Percentiles rank a stretch among this genome's conserved stretches.
These are phyloP conservation scores for Perca fluviatilis DNA, from an alignment of 2,113 vertebrate genomes.

Conservation along the genomic window DNA sequence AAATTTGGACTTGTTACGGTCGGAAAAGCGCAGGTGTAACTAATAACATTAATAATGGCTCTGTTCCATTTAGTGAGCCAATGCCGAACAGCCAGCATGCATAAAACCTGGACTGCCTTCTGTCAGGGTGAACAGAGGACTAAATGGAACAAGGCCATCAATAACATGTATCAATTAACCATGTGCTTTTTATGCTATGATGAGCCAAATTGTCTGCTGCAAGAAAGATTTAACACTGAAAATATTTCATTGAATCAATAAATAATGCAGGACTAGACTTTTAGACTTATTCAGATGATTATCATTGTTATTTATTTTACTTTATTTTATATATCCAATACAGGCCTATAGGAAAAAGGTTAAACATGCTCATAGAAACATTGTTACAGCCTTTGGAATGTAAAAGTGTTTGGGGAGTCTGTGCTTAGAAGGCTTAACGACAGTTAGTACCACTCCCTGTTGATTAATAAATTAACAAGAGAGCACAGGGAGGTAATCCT, in stretches of 20 bases:
- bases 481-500: constrained; percentile 59
- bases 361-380: not conserved
- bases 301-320: not conserved
- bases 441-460: constrained; percentile 46
- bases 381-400: not conserved
- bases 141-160: not conserved
- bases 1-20: not conserved
- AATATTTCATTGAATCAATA: not conserved
- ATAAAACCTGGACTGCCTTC: not conserved
- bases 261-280: not conserved
- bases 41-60: not conserved
- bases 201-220: not conserved
- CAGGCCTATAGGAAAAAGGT: not conserved
- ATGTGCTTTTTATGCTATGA: not conserved
- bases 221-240: not conserved
- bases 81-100: not conserved
- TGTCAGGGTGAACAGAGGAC: too few species aligned
- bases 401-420: constrained; percentile 32
- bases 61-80: not conserved
- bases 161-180: not conserved
- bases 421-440: constrained; percentile 42
- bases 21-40: not conserved
- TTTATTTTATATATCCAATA: not conserved
- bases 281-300: not conserved
- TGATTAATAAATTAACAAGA: constrained; percentile 62